Evolutionary conservation across 1,140 invertebrate species (phyloP), one percentile per base, ranked within the genome.

Genomic region (Eupeodes corollae): DNA sequence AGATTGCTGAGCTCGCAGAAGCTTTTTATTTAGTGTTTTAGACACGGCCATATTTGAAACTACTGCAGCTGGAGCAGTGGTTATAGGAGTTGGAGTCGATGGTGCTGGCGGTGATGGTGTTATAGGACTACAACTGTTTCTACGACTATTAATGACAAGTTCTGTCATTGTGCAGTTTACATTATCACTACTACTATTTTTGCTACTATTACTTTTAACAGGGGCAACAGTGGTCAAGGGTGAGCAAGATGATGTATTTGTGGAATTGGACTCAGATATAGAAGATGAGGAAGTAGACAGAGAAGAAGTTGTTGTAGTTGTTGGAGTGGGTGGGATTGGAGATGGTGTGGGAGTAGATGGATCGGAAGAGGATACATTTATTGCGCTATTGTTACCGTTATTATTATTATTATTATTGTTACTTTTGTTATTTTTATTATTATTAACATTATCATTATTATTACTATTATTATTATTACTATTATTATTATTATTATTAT

Each of bases 21-120:
- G 57, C 61, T 67, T 67, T 39, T 67, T 67, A 48, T 67, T 67
- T 8, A 67, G 43, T 5, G 62, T 61, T 46, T 67, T 67, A 13
- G 2, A 50, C 33, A 33, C 42, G 44, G n/a, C 31, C 35, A 26
- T 8, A 26, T 26, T 26, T 26, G 21, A 26, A 26, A 3, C 21
- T 5, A 3, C 21, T 5, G 21, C 35, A 5, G 35, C 5, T 37
- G 35, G 13, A 30, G 21, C 47, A 46, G 26, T 30, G 40, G 30
- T 42, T 26, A 8, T 26, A 26, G 21, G 21, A 26, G 44, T 30
- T 46, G 39, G 21, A 48, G 48, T 42, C 31, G 9, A 32, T 52
- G 33, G 14, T 46, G 40, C 32, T 47, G n/a, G 33, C 16, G 11
- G 30, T 26, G 14, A 33, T 38, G 35, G 38, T 46, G 45, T 30